phyloP scores from a whole-genome alignment of 64 coral and sea anemone genomes.

The Trachythela sp. region DNA sequence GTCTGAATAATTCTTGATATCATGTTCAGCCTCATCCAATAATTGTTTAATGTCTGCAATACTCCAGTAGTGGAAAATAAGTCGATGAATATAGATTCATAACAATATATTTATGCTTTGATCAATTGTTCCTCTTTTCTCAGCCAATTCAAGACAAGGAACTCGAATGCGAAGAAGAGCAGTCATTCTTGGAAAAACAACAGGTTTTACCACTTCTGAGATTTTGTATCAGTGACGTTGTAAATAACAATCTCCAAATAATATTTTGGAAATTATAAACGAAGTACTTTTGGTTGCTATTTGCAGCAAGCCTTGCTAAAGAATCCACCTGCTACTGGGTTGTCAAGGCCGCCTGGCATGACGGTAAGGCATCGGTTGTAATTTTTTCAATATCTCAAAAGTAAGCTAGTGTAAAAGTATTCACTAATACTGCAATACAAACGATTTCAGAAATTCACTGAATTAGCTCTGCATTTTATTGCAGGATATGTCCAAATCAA shows the following conservation, averaged over 20 bases:
- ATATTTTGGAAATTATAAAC: too few relatives aligned
- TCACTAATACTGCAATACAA: not conserved
- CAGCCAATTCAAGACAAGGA: conserved; percentile 98
- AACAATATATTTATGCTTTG: not conserved
- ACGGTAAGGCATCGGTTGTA: not conserved
- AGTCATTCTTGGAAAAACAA: conserved; percentile 88
- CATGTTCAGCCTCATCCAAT: too few relatives aligned
- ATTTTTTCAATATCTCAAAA: too few relatives aligned
- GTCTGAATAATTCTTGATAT: too few relatives aligned
- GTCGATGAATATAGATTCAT: not conserved
- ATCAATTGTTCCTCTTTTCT: not conserved
- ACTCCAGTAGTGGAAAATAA: too few relatives aligned
- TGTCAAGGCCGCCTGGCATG: not conserved
- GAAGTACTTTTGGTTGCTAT: not conserved
- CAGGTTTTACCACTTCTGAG: conserved; percentile 52
- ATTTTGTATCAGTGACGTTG: not conserved
- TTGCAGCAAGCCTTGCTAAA: conserved; percentile 13
- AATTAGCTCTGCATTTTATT: not conserved
- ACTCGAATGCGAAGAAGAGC: conserved; percentile 83
- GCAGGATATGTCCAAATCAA: conserved; percentile 84
- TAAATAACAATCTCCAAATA: not conserved
- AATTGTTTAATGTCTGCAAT: too few relatives aligned
- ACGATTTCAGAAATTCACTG: too few relatives aligned
- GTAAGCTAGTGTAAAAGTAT: too few relatives aligned
- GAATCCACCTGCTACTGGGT: not conserved